Evolutionary conservation across 2,113 vertebrate genomes (phyloP).

Genomic region (Pedionomus torquatus): DNA sequence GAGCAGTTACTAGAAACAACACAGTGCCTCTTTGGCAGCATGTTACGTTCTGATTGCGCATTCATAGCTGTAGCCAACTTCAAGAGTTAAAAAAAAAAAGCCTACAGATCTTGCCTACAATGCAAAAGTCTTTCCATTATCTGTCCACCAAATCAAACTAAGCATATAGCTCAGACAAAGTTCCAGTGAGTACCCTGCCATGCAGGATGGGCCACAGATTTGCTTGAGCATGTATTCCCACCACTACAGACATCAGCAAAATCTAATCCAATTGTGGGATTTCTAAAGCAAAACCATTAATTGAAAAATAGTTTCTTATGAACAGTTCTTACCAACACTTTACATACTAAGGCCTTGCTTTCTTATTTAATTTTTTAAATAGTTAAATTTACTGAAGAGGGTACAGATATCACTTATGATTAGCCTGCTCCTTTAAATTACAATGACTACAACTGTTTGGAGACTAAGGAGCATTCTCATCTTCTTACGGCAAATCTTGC

Average conservation of each 20-base stretch:
- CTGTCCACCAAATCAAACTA: neutral
- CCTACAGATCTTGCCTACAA: neutral
- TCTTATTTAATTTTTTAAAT: neutral
- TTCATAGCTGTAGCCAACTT: neutral
- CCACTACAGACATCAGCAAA: neutral
- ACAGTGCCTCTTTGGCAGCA: neutral
- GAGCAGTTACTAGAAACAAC: neutral
- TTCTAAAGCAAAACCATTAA: neutral
- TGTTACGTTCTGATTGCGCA: too few relatives aligned
- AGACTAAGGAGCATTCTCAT: neutral
- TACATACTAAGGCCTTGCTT: neutral
- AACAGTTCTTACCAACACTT: neutral
- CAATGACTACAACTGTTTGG: neutral
- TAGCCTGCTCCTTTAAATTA: neutral
- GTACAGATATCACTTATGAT: neutral
- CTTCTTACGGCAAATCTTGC: neutral
- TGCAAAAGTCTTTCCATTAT: neutral
- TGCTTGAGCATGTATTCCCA: neutral
- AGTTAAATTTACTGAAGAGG: neutral
- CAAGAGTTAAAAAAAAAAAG: neutral
- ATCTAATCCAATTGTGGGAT: rapidly evolving
- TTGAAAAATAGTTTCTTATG: neutral
- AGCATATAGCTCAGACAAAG: neutral
- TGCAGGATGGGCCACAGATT: rapidly evolving
- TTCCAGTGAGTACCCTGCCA: neutral